Conservation (phyloP, 23 tunicate genomes). For the Trididemnum nubilum region DNA sequence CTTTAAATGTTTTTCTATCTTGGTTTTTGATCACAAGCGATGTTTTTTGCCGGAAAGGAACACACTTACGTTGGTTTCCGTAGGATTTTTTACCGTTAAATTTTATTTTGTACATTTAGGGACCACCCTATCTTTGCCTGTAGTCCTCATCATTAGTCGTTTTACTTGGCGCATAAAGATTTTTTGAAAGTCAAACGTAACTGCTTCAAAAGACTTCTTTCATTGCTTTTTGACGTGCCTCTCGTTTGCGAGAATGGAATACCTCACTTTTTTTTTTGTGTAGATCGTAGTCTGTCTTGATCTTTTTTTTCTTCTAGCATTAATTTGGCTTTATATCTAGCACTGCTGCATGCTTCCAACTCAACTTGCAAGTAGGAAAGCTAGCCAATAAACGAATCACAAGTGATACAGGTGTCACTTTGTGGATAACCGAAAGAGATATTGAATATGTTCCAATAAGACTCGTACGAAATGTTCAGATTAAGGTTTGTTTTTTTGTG, state of each 20-base stretch:
- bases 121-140: no score
- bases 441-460: conserved; percentile 9
- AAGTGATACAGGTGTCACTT: conserved; percentile 6
- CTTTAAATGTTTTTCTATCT: no score
- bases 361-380: no score
- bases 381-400: neutral
- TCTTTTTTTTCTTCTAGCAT: neutral
- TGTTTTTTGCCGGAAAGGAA: no score
- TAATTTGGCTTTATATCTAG: neutral
- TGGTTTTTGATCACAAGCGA: no score
- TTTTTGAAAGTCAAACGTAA: conserved; percentile 10
- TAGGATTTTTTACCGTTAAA: no score
- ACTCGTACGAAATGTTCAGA: neutral
- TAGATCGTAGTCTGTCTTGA: neutral
- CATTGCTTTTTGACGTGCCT: neutral
- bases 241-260: neutral
- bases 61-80: no score
- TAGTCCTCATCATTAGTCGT: no score
- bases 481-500: neutral
- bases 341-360: neutral
- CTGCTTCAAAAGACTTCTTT: neutral
- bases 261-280: neutral
- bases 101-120: no score
- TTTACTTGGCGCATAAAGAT: no score
- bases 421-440: neutral